Base-by-base conservation (phyloP, 2,888 invertebrate species). In the Taenaris catops region DNA sequence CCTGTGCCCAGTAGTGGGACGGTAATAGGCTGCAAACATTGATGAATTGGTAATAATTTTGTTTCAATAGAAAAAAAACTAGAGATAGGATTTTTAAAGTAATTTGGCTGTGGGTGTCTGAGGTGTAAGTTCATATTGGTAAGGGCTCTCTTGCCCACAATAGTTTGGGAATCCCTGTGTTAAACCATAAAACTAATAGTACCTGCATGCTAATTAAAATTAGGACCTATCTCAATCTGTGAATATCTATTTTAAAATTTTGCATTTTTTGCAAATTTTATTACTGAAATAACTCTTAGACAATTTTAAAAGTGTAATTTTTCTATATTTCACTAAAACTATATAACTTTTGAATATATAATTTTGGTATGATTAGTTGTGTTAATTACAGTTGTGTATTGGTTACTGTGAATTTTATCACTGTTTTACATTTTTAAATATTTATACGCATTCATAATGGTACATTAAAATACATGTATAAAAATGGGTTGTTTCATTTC, bases 351-450 rank as follows among this genome's bases (percentile, higher is more conserved):
- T 25, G 31, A 32, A 39, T 34, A 27, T 38, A 34, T 42, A 25
- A 40, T 72, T 80, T 84, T 80, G 60, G 55, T 61, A 63, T 61
- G 63, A 49, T 64, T 61, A 70, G 66, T 79, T 80, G 54, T 62
- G 66, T 84, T 80, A 54, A 54, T 71, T 69, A 66, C 76, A 75
- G 69, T 81, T 78, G 60, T 76, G 61, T 75, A 81, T 84, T 75
- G 75, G 78, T 83, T 84, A 67, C 64, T 80, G 79, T 83, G 80
- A 81, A 88, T 88, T 87, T 84, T 87, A 87, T 87, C 80, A 87
- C 86, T 87, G 87, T 87, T 87, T 87, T 87, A 84, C 75, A 83
- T 80, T 87, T 87, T 84, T 72, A 87, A 87, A 87, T 87, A 87
- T 87, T 86, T 87, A 87, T 87, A 87, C 78, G 74, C 81, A 87